Evolutionary conservation across 2,797 vertebrate genomes (phyloP).

Genomic region (Natrix natrix): DNA sequence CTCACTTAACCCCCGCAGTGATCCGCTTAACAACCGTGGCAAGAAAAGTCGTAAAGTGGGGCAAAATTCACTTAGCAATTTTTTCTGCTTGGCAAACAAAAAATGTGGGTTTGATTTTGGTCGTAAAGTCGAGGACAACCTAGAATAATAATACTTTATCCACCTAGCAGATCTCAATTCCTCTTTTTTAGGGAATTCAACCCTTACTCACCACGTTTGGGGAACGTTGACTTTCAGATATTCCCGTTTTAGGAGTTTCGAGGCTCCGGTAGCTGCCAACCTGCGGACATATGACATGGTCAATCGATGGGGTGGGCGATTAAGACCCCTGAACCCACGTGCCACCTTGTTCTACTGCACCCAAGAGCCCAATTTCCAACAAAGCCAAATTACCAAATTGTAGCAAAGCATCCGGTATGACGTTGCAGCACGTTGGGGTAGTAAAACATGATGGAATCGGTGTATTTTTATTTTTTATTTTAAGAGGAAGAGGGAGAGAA

Average conservation of each 20-base stretch:
- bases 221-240: constrained; percentile 80
- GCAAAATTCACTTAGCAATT: too few species aligned
- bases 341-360: rapidly evolving
- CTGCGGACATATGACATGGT: constrained; percentile 49
- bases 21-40: too few species aligned
- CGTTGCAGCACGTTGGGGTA: constrained; percentile 81
- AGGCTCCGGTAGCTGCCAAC: constrained; percentile 81
- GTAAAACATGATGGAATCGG: constrained; percentile 76
- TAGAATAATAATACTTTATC: too few species aligned
- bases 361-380: rapidly evolving
- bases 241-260: constrained; percentile 77
- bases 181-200: too few species aligned
- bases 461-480: not conserved
- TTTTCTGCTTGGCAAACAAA: too few species aligned
- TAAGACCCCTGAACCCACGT: not conserved
- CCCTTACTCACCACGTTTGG: constrained; percentile 74
- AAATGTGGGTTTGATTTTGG: too few species aligned
- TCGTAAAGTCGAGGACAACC: too few species aligned
- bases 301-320: not conserved
- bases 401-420: constrained; percentile 82
- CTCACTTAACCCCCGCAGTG: too few species aligned
- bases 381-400: constrained; percentile 76
- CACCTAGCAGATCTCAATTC: not conserved
- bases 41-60: too few species aligned
- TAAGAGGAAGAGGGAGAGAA: not conserved